Evolutionary conservation across 2,113 vertebrate genomes (phyloP), one percentile per base, ranked within the genome.

Genomic region (Xenopus laevis): DNA sequence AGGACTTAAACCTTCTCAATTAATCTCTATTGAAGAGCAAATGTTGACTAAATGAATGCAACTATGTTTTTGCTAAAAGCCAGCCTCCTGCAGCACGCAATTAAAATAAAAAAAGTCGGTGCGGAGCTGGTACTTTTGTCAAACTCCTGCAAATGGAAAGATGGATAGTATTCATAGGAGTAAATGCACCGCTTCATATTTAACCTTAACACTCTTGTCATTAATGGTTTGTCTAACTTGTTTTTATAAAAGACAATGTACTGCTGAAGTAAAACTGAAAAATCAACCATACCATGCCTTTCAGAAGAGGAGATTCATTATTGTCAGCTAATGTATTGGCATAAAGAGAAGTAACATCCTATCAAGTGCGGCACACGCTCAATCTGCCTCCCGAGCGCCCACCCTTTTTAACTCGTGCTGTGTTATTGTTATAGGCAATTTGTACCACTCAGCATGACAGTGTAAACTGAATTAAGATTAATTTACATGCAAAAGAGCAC

Each of bases 401-500:
- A 66, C 62, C 88, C 90, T 91, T 92, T 95, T 95, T 95, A 91
- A 93, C 93, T 94, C 91, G 94, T 92, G 93, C 94, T 94, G 94
- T 95, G 97, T 95, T 94, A 92, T 96, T 95, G 95, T 95, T 96
- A 94, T 95, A 94, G 95, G 95, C 95, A 97, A 98, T 98, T 98
- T 97, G 95, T 95, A 96, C 95, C 97, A 98, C 96, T 98, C 96
- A 98, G 94, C 95, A 95, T 95, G 95, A 95, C 95, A 95, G 95
- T 94, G 92, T 92, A 96, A 97, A 98, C 94, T 95, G 95, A 98
- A 98, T 98, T 95, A 98, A 98, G 96, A 99, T 98, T 97, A 98
- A 98, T 99, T 98, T 97, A 98, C 95, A 98, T 96, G 95, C 93
- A 95, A 94, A 93, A 94, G 91, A 96, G 97, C 96, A 98, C 96